Base-by-base conservation (phyloP, 2,888 invertebrate species). In the Hydraecia micacea region DNA sequence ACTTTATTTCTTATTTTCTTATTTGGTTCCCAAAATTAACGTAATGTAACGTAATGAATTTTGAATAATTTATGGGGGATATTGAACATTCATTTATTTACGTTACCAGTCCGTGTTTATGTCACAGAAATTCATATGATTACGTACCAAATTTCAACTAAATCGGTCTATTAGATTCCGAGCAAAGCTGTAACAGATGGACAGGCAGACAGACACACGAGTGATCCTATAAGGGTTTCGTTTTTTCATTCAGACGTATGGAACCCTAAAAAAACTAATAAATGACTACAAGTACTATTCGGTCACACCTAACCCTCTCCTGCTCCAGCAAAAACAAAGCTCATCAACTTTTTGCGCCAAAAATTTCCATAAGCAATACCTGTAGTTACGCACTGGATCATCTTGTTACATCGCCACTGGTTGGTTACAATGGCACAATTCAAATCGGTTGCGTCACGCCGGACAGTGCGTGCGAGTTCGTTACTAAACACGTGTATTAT, bases 401-500 rank as follows among this genome's bases (percentile, higher is more conserved):
- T 77, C 85, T 81, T 73, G 82, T 85, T 85, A 81, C 76, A 67
- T 66, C 63, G 70, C 70, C 42, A 71, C 73, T 82, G 67, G 86
- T 83, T 86, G 77, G 82, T 86, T 88, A 88, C 85, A 86, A 70
- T 81, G 79, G 82, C 79, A 85, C 79, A 79, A 66, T 85, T 81
- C 72, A 62, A 81, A 62, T 67, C 25, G 39, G 80, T 85, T 85
- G 86, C 85, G 72, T 85, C 86, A 85, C 75, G 65, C 52, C 73
- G 85, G 84, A 76, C 76, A 77, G 85, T 79, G 82, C 85, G 85
- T 77, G 85, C 58, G 49, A 32, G 78, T 52, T 67, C 39, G 73
- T 83, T 85, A 73, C 85, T 86, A 80, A 83, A 82, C 85, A 77
- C 72, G 80, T 63, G 76, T 69, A 73, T 85, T 81, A 79, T 66